Evolutionary conservation across 1,140 invertebrate genomes (phyloP).

Genomic region (Saccostrea echinata): DNA sequence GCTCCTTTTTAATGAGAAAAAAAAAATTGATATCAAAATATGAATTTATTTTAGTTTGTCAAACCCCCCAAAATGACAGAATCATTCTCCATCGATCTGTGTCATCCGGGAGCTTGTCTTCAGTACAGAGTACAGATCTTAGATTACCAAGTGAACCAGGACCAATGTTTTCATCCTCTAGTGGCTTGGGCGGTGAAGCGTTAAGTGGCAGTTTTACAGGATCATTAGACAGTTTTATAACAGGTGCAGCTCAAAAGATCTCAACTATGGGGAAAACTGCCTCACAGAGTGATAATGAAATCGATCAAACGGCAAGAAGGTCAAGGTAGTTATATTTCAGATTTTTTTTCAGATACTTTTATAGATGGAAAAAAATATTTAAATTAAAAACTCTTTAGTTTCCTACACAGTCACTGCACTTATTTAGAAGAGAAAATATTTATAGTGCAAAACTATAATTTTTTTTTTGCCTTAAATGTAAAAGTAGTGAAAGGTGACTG

Average conservation of each 20-base stretch:
- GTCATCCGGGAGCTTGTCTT: constrained; percentile 31
- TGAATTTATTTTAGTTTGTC: neutral
- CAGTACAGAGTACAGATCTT: neutral
- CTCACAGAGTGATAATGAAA: constrained; percentile 48
- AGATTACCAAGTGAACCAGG: constrained; percentile 37
- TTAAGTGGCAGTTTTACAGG: constrained; percentile 46
- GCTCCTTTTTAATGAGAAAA: too few relatives aligned
- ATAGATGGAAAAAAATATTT: too few relatives aligned
- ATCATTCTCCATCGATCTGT: neutral
- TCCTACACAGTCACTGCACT: too few relatives aligned
- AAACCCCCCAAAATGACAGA: neutral
- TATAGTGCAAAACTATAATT: too few relatives aligned
- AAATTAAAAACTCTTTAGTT: too few relatives aligned
- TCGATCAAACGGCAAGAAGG: constrained; percentile 44
- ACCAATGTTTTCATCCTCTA: constrained; percentile 33
- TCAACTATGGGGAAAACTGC: constrained; percentile 28
- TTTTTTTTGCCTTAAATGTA: too few relatives aligned
- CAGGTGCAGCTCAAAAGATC: constrained; percentile 27
- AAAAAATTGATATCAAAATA: neutral
- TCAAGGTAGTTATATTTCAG: constrained; percentile 44
- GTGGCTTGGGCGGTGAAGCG: constrained; percentile 19
- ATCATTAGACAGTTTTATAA: constrained; percentile 57
- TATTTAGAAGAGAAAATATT: too few relatives aligned
- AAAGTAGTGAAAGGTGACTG: too few relatives aligned
- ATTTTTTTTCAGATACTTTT: neutral